phyloP scores from a whole-genome alignment of 2,888 invertebrate genomes.

The Oscheius sp. region DNA sequence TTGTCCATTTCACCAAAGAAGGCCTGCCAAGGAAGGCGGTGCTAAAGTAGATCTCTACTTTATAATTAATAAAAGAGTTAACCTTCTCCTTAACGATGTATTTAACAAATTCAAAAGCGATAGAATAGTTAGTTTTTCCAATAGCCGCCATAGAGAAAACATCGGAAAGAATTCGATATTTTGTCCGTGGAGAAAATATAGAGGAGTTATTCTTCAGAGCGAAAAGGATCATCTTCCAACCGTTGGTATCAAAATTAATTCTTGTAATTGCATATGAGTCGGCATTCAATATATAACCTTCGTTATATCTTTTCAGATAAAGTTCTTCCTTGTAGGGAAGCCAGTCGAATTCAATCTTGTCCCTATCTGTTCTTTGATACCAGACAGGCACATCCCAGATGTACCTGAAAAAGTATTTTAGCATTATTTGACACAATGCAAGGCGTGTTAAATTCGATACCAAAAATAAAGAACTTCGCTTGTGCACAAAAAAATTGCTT shows the following conservation, averaged over 20 bases:
- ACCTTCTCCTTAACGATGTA: conserved; percentile 5
- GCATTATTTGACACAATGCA: no score
- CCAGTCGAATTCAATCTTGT: conserved; percentile 71
- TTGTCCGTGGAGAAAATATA: neutral
- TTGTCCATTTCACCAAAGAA: neutral
- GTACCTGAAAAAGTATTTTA: no score
- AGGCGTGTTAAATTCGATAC: no score
- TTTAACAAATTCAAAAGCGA: neutral
- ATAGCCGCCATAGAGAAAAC: conserved; percentile 12
- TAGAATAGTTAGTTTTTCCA: neutral
- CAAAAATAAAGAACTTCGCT: no score
- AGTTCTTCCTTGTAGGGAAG: conserved; percentile 1
- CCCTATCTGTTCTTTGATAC: conserved; percentile 78
- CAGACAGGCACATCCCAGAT: conserved; percentile 64
- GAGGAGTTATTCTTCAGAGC: neutral
- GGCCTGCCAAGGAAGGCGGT: conserved; percentile 2
- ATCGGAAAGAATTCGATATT: conserved; percentile 9
- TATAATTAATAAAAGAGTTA: neutral
- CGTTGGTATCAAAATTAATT: conserved; percentile 2
- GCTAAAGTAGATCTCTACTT: neutral
- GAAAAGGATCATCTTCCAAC: conserved; percentile 22
- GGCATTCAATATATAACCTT: conserved; percentile 31
- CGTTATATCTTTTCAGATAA: neutral
- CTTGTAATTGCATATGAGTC: conserved; percentile 30
- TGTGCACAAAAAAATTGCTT: no score